Evolutionary conservation across 2,888 invertebrate genomes (phyloP).

Genomic region (Keiferia lycopersicella): DNA sequence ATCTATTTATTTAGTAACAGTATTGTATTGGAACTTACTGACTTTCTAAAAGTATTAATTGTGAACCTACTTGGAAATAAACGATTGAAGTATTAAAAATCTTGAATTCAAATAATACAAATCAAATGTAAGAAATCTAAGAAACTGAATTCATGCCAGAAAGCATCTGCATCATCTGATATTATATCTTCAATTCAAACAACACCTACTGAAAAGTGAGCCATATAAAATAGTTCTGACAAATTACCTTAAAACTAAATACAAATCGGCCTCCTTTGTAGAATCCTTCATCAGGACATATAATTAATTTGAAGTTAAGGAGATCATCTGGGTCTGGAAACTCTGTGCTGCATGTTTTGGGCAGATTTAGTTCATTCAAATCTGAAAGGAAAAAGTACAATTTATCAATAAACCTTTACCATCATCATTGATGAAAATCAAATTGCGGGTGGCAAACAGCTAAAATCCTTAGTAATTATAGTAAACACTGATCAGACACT

Average conservation of each 20-base stretch:
- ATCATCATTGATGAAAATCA: not conserved
- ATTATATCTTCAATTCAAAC: not conserved
- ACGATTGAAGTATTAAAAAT: no score
- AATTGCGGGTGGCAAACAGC: not conserved
- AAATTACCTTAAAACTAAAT: slow-evolving; percentile 93
- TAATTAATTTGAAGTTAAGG: slow-evolving; percentile 96
- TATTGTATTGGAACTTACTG: no score
- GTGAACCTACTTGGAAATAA: no score
- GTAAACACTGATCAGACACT: not conserved
- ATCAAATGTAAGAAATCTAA: no score
- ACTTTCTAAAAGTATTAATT: no score
- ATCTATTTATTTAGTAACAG: no score
- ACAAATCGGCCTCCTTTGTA: slow-evolving; percentile 96
- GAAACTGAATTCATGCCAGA: not conserved
- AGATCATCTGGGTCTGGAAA: slow-evolving; percentile 98
- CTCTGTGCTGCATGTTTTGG: slow-evolving; percentile 97
- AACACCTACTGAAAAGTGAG: not conserved
- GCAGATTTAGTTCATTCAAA: slow-evolving; percentile 97
- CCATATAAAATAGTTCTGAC: not conserved
- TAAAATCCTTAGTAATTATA: not conserved
- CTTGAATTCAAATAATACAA: no score
- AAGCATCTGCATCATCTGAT: not conserved
- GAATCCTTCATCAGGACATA: slow-evolving; percentile 98
- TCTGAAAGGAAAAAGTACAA: slow-evolving; percentile 82
- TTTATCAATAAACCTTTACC: not conserved